phyloP scores from a whole-genome alignment of 2,888 invertebrate genomes.

The Agrochola lychnidis region DNA sequence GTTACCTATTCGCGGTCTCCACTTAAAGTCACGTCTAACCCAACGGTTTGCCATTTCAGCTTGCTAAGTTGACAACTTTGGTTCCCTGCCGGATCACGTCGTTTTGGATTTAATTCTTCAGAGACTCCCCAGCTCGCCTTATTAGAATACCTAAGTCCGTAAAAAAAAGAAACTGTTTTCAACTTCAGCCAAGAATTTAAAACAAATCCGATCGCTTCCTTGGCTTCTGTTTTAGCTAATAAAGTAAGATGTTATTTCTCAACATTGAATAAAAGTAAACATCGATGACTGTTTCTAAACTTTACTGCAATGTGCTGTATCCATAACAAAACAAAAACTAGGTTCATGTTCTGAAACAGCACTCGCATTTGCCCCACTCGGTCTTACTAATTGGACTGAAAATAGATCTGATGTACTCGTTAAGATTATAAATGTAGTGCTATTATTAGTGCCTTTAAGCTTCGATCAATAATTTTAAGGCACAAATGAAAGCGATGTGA shows the following conservation, averaged over 20 bases:
- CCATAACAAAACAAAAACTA: background rate
- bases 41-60: background rate
- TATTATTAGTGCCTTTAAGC: too few relatives aligned
- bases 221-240: background rate
- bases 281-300: background rate
- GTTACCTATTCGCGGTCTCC: background rate
- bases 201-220: background rate
- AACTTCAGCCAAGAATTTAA: background rate
- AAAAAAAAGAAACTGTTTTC: background rate
- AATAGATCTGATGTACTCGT: constrained; percentile 12
- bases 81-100: background rate
- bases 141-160: background rate
- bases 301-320: background rate
- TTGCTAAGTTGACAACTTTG: too few relatives aligned
- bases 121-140: background rate
- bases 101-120: background rate
- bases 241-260: constrained; percentile 1
- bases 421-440: too few relatives aligned
- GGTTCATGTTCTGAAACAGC: too few relatives aligned
- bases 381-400: background rate
- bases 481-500: too few relatives aligned
- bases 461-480: too few relatives aligned
- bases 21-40: background rate
- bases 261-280: constrained; percentile 1
- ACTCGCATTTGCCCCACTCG: background rate